Conservation (phyloP, 2,113 vertebrate species). For the Climacteris rufus region DNA sequence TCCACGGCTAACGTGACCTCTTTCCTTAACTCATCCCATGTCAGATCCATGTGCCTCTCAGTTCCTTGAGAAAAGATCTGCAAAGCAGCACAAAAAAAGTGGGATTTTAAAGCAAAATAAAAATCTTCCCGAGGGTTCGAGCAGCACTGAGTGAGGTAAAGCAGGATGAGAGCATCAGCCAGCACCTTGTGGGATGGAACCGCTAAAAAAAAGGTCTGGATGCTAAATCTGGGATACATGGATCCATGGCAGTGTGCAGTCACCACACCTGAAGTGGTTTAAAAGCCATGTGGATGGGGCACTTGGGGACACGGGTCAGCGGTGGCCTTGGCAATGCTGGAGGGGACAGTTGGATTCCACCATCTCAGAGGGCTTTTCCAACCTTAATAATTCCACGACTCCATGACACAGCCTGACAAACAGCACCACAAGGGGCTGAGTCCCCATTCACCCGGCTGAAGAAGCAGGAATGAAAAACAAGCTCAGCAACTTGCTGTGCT, state of each 20-base stretch:
- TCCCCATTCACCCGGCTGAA: not conserved
- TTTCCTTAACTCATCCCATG: slow-evolving; percentile 87
- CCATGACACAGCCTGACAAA: not conserved
- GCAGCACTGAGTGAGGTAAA: not conserved
- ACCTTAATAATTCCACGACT: not conserved
- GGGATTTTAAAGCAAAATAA: not conserved
- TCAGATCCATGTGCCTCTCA: slow-evolving; percentile 77
- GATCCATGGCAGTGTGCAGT: not conserved
- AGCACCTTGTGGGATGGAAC: fast-evolving
- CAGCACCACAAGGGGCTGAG: fast-evolving
- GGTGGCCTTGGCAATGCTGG: not conserved
- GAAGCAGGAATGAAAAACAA: not conserved
- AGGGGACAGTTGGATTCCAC: not conserved
- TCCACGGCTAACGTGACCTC: slow-evolving; percentile 91
- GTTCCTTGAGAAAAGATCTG: slow-evolving; percentile 88
- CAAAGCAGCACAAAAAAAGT: not conserved
- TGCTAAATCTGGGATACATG: not conserved
- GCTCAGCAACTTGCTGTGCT: not conserved
- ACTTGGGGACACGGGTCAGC: not conserved
- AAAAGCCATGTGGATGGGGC: not conserved
- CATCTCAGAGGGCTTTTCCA: not conserved
- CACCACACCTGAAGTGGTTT: not conserved
- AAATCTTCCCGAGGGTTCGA: not conserved
- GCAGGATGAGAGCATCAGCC: not conserved
- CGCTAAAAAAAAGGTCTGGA: not conserved